phyloP scores from a whole-genome alignment of 2,888 invertebrate genomes.

The Eurois occulta region DNA sequence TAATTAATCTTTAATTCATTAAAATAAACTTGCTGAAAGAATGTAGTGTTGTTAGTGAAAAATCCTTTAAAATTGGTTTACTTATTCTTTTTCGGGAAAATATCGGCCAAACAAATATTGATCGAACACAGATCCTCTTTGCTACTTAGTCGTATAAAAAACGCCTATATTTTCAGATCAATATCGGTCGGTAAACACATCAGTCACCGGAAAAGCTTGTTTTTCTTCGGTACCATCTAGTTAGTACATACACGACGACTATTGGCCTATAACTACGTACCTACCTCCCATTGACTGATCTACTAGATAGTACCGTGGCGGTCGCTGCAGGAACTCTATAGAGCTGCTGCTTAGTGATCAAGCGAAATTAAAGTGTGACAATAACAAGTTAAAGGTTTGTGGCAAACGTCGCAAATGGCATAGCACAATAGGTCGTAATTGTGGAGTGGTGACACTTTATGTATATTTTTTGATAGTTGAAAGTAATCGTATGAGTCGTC shows the following conservation, averaged over 20 bases:
- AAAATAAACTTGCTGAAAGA: not conserved
- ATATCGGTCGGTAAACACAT: slow-evolving; percentile 5
- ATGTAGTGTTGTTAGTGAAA: not conserved
- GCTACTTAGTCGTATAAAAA: not conserved
- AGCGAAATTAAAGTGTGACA: slow-evolving; percentile 4
- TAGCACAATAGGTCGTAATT: not conserved
- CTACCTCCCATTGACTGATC: slow-evolving; percentile 45
- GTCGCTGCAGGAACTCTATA: slow-evolving; percentile 18
- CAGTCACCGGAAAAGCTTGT: slow-evolving; percentile 7
- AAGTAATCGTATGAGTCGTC: not conserved
- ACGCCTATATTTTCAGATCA: not conserved
- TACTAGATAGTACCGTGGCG: slow-evolving; percentile 22
- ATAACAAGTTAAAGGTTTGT: not conserved
- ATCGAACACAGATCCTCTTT: not conserved
- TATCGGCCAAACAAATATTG: not conserved
- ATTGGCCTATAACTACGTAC: slow-evolving; percentile 31
- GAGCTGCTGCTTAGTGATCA: slow-evolving; percentile 19
- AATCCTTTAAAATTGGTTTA: not conserved
- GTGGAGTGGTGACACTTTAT: not conserved
- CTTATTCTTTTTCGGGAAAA: not conserved
- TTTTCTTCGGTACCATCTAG: slow-evolving; percentile 21
- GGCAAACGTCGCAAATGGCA: not conserved
- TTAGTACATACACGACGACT: slow-evolving; percentile 13
- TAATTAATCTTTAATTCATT: too few species aligned
- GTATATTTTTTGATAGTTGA: not conserved